phyloP scores from a whole-genome alignment of 2,797 vertebrate genomes.

The Yasuhikotakia modesta region DNA sequence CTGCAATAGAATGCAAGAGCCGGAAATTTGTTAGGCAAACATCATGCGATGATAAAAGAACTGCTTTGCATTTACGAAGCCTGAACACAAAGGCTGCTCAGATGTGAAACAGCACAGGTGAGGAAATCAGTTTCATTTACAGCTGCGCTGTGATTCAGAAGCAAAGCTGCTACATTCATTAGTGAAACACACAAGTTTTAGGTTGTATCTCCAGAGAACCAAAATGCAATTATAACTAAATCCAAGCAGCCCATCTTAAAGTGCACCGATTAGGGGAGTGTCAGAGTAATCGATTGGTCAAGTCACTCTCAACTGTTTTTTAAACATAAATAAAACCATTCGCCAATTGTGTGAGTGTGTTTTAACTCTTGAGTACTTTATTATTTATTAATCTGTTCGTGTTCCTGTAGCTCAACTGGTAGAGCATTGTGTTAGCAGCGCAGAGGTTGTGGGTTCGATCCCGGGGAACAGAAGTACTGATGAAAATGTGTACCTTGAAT shows the following conservation, averaged over 20 bases:
- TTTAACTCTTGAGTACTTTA: too few relatives aligned
- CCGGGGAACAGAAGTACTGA: too few relatives aligned
- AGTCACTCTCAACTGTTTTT: background rate
- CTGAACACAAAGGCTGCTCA: too few relatives aligned
- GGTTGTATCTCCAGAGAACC: slow-evolving; percentile 8
- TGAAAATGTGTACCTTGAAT: too few relatives aligned
- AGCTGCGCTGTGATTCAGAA: slow-evolving; percentile 40
- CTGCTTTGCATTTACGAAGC: too few relatives aligned
- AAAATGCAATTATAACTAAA: slow-evolving; percentile 11
- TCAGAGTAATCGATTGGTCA: slow-evolving; percentile 11
- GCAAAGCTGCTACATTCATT: slow-evolving; percentile 31
- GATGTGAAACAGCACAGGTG: slow-evolving; percentile 18
- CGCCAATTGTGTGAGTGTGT: background rate
- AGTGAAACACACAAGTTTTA: background rate
- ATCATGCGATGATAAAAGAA: slow-evolving; percentile 27
- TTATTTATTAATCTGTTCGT: too few relatives aligned
- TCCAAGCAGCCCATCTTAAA: slow-evolving; percentile 22
- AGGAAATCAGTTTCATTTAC: slow-evolving; percentile 17
- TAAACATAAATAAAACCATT: background rate
- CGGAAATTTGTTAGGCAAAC: slow-evolving; percentile 20
- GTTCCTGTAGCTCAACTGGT: too few relatives aligned
- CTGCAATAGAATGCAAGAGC: slow-evolving; percentile 2
- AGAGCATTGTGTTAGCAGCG: too few relatives aligned
- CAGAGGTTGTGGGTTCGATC: too few relatives aligned
- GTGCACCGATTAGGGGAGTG: slow-evolving; percentile 16